Percentiles rank a stretch among this genome's conserved stretches.
phyloP scores from a whole-genome alignment of 2,888 invertebrate species.

The Platynereis dumerilii region DNA sequence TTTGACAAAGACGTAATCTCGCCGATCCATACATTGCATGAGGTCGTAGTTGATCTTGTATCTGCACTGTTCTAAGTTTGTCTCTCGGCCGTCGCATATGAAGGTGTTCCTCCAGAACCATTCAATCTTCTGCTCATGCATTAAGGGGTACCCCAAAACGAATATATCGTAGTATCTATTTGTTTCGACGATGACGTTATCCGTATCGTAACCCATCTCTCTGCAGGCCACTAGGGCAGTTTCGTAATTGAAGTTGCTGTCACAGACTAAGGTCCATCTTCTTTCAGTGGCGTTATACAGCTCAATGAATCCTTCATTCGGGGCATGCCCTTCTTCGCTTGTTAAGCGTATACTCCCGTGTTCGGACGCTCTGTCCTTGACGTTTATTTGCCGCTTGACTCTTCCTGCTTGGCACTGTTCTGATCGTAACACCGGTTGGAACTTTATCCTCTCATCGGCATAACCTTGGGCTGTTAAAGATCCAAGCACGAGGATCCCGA shows the following conservation, averaged over 20 bases:
- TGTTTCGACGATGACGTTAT: constrained; percentile 87
- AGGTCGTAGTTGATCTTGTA: constrained; percentile 84
- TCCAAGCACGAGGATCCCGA: constrained; percentile 94
- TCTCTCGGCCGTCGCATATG: constrained; percentile 63
- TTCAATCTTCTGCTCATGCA: constrained; percentile 53
- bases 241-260: constrained; percentile 90
- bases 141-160: constrained; percentile 56
- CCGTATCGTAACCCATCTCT: constrained; percentile 86
- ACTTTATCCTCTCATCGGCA: constrained; percentile 25
- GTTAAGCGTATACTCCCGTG: constrained; percentile 70
- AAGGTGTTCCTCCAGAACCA: constrained; percentile 59
- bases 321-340: constrained; percentile 72
- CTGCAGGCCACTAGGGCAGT: constrained; percentile 97
- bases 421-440: constrained; percentile 24
- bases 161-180: constrained; percentile 58
- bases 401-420: not conserved
- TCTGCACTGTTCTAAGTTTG: constrained; percentile 67
- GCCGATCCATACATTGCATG: constrained; percentile 76
- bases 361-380: not conserved
- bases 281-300: constrained; percentile 93
- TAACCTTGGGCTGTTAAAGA: constrained; percentile 81
- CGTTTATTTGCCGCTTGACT: not conserved
- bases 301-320: constrained; percentile 86
- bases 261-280: constrained; percentile 97
- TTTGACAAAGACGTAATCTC: constrained; percentile 87